Base-by-base conservation (phyloP, 2,888 invertebrate species). In the Beris morrisii region DNA sequence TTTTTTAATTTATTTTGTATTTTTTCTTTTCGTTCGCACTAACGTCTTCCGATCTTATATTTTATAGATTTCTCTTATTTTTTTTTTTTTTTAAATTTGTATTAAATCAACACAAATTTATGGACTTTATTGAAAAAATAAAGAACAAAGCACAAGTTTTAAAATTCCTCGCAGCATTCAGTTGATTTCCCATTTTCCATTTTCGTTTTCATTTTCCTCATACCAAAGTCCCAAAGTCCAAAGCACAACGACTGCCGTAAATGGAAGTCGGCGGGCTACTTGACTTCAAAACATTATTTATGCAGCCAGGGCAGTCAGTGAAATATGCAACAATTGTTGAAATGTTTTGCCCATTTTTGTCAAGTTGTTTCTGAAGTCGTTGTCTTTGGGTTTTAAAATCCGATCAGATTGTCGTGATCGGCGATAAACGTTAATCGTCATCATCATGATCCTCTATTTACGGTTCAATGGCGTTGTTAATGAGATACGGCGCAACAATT, bases 321-420 rank as follows among this genome's bases (percentile, higher is more conserved):
- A 56, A 13, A 15, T 56, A 56, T 56, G 44, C 30, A 44, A 22
- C 22, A 15, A 22, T 56, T 7, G 44, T 28, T 13, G 12, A 56
- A 43, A 38, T 56, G 6, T 30, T 56, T 56, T 56, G 44, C 4
- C 56, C 44, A 38, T 56, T 30, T 56, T 22, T 12, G 56, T 4
- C 2, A 15, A 56, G 56, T 43, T 56, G 56, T 56, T 52, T 52
- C 15, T 30, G 1, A n/a, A 52, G 52, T 52, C 52, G 52, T 52
- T 52, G 52, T 28, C 52, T 22, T 52, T 15, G 22, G 22, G 3
- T 22, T 22, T 22, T 22, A 22, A 2, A 3, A 22, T 22, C 22
- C 22, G 22, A 2, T 22, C 22, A 22, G 22, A 22, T 22, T 22
- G 22, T 22, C 22, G 22, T 22, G 22, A 22, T 22, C 22, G 22